Base-by-base conservation (phyloP, 1,140 invertebrate species). In the Anoplophora glabripennis region DNA sequence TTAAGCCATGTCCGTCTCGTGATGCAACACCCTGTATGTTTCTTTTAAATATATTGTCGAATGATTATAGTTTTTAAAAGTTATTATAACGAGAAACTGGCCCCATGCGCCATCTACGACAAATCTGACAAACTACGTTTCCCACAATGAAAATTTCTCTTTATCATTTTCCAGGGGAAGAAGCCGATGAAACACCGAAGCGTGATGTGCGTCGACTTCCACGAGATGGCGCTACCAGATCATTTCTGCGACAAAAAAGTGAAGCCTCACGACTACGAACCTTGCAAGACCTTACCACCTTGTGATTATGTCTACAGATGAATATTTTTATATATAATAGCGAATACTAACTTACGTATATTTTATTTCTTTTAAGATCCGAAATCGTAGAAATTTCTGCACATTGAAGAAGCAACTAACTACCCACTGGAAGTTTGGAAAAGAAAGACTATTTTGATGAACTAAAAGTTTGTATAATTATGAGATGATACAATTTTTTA, bases 171-270 rank as follows among this genome's bases (percentile, higher is more conserved):
- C 17, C 56, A 72, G 68, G 70, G 77, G 0, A 77, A 80, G 1
- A 79, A 81, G 9, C 78, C 77, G 0, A 75, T 83, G 12, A 80
- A 84, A 34, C 80, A 84, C 7, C 75, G 90, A 28, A 87, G 85
- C 11, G 84, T 92, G 1, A 85, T 92, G 73, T 93, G 90, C 69
- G 83, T 90, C 1, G 80, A 81, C 56, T 84, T 83, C 21, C 81
- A 85, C 15, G 80, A 84, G 58, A 80, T 89, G 44, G 87, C 88
- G 0, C 75, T 90, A 11, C 81, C 85, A 4, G 88, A 90, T 72
- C 71, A 76, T 1, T 84, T 83, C n/a, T 90, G 89, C 68, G 77
- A 80, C 11, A 75, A 74, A 0, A 67, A 77, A 42, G 74, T 75
- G 0, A 81, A 81, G 61, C 88, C 89, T 0, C 73, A 76, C 21